phyloP scores from a whole-genome alignment of 2,888 invertebrate species.

The Drosophila percnosoma region DNA sequence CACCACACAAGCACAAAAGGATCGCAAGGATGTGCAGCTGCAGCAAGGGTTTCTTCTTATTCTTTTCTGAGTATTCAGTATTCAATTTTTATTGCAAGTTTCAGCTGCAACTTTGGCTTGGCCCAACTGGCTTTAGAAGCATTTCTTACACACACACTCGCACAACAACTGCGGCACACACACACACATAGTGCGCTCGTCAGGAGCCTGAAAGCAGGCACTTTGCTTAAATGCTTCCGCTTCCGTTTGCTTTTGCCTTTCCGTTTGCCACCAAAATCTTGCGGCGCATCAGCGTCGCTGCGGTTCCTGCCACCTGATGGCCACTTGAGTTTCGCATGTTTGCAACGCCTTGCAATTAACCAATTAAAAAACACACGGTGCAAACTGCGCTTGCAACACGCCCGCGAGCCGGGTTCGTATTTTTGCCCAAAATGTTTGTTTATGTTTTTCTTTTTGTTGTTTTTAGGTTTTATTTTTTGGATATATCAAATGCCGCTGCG shows the following conservation, averaged over 20 bases:
- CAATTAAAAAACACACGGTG: slow-evolving; percentile 24
- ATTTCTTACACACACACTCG: slow-evolving; percentile 23
- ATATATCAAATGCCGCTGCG: slow-evolving; percentile 14
- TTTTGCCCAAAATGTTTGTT: slow-evolving; percentile 36
- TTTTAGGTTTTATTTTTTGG: slow-evolving; percentile 29
- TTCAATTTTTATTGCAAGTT: slow-evolving; percentile 62
- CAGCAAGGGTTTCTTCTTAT: slow-evolving; percentile 21
- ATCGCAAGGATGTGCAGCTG: slow-evolving; percentile 27
- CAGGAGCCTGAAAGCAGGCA: slow-evolving; percentile 49
- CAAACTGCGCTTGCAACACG: slow-evolving; percentile 4
- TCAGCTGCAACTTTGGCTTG: slow-evolving; percentile 37
- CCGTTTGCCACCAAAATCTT: slow-evolving; percentile 57
- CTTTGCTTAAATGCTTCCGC: slow-evolving; percentile 68
- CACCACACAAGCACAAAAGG: slow-evolving; percentile 28
- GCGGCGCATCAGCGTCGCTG: slow-evolving; percentile 29
- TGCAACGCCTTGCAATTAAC: slow-evolving; percentile 27
- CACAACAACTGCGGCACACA: slow-evolving; percentile 11
- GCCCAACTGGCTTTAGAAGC: slow-evolving; percentile 36
- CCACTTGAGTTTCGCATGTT: slow-evolving; percentile 45
- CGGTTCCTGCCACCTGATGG: slow-evolving; percentile 50
- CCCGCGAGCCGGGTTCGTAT: slow-evolving; percentile 29
- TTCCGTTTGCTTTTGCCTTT: slow-evolving; percentile 59
- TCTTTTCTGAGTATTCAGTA: slow-evolving; percentile 33
- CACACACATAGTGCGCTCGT: slow-evolving; percentile 31
- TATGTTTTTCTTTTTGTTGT: slow-evolving; percentile 26